These are phyloP conservation scores for Boulengeromyrus knoepffleri DNA, from an alignment of 2,113 vertebrate species.

Conservation along the genomic window DNA sequence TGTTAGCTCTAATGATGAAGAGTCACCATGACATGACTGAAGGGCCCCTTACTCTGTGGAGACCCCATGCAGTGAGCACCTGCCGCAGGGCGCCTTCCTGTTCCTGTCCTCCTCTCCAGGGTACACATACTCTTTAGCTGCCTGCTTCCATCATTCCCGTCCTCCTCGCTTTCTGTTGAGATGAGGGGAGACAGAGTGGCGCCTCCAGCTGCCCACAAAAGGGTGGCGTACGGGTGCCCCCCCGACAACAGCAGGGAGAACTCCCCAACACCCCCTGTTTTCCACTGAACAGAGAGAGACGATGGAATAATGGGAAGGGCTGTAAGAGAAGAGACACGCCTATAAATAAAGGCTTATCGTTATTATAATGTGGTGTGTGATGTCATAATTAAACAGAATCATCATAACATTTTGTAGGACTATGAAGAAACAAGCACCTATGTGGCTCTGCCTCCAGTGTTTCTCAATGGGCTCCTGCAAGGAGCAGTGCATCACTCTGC, in stretches of 20 bases:
- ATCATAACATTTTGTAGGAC: background rate
- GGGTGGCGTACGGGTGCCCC: conserved; percentile 44
- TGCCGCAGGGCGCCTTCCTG: conserved; percentile 26
- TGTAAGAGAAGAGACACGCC: conserved; percentile 23
- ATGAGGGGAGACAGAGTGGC: conserved; percentile 40
- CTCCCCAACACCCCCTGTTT: conserved; percentile 55
- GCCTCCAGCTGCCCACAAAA: conserved; percentile 61
- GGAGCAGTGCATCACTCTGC: conserved; percentile 59
- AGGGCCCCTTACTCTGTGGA: background rate
- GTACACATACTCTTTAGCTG: conserved; percentile 60
- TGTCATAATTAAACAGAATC: background rate
- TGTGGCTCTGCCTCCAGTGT: conserved; percentile 46
- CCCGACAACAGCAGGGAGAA: conserved; percentile 57
- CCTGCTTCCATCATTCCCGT: conserved; percentile 43
- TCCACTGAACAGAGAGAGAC: conserved; percentile 54
- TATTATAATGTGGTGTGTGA: background rate
- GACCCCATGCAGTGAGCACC: background rate
- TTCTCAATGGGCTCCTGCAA: conserved; percentile 52
- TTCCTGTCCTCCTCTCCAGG: conserved; percentile 43
- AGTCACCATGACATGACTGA: background rate
- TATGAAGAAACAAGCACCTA: conserved; percentile 37
- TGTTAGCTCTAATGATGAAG: background rate
- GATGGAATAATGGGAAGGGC: conserved; percentile 54
- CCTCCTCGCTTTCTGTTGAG: conserved; percentile 54
- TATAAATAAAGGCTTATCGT: background rate